These are phyloP conservation scores for Apodemus sylvaticus DNA, from an alignment of 2,113 vertebrate species.

Conservation along the genomic window DNA sequence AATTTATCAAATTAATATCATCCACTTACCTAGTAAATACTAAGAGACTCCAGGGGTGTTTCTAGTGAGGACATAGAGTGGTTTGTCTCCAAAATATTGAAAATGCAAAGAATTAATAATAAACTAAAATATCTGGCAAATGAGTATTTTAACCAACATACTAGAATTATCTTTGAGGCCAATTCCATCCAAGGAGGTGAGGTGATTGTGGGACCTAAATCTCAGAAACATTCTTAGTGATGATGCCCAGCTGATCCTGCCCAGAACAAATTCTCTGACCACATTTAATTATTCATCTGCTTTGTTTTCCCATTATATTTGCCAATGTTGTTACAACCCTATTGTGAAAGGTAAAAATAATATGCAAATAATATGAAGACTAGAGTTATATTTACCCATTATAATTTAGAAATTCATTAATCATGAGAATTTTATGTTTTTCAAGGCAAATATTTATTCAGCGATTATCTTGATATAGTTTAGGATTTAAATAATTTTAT, in stretches of 20 bases:
- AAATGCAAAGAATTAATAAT: background rate
- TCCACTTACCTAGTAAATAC: background rate
- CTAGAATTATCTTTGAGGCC: background rate
- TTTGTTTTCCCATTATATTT: background rate
- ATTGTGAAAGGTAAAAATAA: background rate
- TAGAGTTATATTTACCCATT: background rate
- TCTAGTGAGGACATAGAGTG: background rate
- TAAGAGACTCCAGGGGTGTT: background rate
- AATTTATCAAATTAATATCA: background rate
- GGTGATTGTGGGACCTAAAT: rapidly evolving
- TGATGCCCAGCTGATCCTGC: no score
- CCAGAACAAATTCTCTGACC: background rate
- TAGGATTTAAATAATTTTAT: background rate
- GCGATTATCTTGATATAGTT: background rate
- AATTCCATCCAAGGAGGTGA: background rate
- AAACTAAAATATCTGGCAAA: background rate
- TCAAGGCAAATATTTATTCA: background rate
- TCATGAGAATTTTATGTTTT: background rate
- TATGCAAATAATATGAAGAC: background rate
- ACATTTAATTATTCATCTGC: background rate
- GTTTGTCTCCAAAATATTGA: background rate
- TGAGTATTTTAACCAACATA: background rate
- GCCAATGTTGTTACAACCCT: background rate
- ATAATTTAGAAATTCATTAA: background rate
- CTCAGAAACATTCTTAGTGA: background rate